Base-by-base conservation (phyloP, 1,140 invertebrate genomes). In the Copidosoma floridanum region DNA sequence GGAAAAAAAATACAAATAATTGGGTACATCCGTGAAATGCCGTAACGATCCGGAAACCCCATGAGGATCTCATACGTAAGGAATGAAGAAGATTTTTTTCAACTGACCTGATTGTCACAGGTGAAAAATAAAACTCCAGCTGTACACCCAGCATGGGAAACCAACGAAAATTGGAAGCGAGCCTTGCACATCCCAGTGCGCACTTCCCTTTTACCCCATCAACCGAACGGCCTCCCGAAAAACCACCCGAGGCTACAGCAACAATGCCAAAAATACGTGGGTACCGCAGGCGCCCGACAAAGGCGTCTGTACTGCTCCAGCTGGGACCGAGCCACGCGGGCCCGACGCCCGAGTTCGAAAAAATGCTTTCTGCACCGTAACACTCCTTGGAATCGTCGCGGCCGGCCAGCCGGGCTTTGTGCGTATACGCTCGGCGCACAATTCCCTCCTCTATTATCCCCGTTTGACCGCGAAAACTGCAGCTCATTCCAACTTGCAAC, bases 401-500 rank as follows among this genome's bases (percentile, higher is more conserved):
- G n/a, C n/a, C n/a, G n/a, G n/a, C n/a, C n/a, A n/a, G n/a, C n/a
- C 68, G 61, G 68, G 63, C 71, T 77, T 72, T 69, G 72, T 68
- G 70, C n/a, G n/a, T n/a, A 70, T 66, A 32, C 29, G n/a, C 32
- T 29, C 47, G 38, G 24, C 27, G 50, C n/a, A n/a, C n/a, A n/a
- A n/a, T n/a, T n/a, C 40, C 66, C 64, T 68, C 72, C 71, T 75
- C 69, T 74, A n/a, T n/a, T n/a, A n/a, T n/a, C n/a, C n/a, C n/a
- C 68, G 68, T 76, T 74, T 72, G 71, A 74, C 71, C 66, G 61
- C 56, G 65, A 71, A 78, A 78, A 76, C 62, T 71, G 73, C 73
- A 72, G 74, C 53, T 79, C 76, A 78, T 74, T 73, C 70, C 69
- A 76, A 68, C 76, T 78, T 77, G 75, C 77, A 76, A 73, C 65